Evolutionary conservation across 2,888 invertebrate species (phyloP), one percentile per base, ranked within the genome.

Genomic region (Hypolimnas misippus): DNA sequence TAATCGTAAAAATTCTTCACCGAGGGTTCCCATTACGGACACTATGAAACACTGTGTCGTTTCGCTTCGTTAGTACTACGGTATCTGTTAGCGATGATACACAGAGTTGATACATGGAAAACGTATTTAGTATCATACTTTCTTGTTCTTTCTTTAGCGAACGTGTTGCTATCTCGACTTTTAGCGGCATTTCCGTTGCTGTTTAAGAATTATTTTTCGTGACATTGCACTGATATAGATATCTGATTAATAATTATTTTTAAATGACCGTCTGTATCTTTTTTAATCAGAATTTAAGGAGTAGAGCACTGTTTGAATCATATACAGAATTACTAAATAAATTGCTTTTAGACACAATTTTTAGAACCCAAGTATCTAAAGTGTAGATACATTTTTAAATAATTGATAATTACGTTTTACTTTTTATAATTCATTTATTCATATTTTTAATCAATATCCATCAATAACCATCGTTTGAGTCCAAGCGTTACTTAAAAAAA

Each of bases 1-100:
- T 82, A 82, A 86, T 84, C 84, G 82, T 86, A 83, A 84, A 83
- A 82, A 83, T 82, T 78, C 78, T 81, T 80, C 71, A 75, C 76
- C 72, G 75, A 75, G 35, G 46, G 53, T 46, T 75, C 79, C 77
- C 62, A 63, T 67, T 69, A 62, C 66, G 44, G 58, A 56, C 53
- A 53, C 53, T 55, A 59, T 51, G 54, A 42, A 61, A 46, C 42
- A 57, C 64, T 46, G 64, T 44, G 57, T 63, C 21, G 25, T 58
- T 38, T 33, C 33, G 19, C 33, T 14, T 59, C 14, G 50, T 52
- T 52, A 42, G 46, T 42, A 60, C 25, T 19, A 44, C 16, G 21
- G 12, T 4, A n/a, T 40, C 8, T 38, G 25, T 31, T 42, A n/a
- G n/a, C n/a, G n/a, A 25, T 16, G 49, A 29, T 14, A 6, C 49